Base-by-base conservation (phyloP, 2,888 invertebrate species). In the Eupithecia insigniata region DNA sequence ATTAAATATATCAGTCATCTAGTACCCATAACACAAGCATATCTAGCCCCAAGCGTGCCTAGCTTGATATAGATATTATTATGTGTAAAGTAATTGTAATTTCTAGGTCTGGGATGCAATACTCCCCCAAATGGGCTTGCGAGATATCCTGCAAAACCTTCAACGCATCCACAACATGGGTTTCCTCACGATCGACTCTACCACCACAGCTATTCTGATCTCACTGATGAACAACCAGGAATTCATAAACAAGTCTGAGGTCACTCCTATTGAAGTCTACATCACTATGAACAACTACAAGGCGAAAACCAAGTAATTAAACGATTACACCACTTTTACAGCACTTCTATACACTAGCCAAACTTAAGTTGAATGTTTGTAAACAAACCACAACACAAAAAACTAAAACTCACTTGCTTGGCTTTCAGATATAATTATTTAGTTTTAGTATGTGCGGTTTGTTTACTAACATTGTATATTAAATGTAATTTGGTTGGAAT, bases 91-190 rank as follows among this genome's bases (percentile, higher is more conserved):
- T n/a, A 39, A 39, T 16, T 39, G 16, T 39, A 39, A 26, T 70
- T 69, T 67, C 3, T 70, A 96, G 96, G 94, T 96, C 61, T 96
- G 96, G 96, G 90, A 94, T 80, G 94, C 95, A 73, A 86, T 96
- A 64, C 83, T 96, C 68, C 94, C 95, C 0, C 90, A 94, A 73
- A 89, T 96, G 86, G 85, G 92, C 62, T 81, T 96, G 58, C 85
- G 88, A 55, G 92, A 94, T 18, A 81, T 96, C 39, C 82, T 96
- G 43, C 84, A 86, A 67, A 91, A 94, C 79, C 85, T 96, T 58
- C 95, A 95, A 76, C 95, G 95, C 83, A 93, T 96, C 70, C 95
- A 96, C 84, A 95, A 95, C 86, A 92, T 95, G 87, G 95, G 95
- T 8, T 95, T 96, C 81, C 84, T 96, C 43, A 95, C 95, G 1